A percentile compares a stretch with the other conserved stretches of the same genome.
phyloP scores from a whole-genome alignment of 2,888 invertebrate genomes.

The Syritta pipiens region DNA sequence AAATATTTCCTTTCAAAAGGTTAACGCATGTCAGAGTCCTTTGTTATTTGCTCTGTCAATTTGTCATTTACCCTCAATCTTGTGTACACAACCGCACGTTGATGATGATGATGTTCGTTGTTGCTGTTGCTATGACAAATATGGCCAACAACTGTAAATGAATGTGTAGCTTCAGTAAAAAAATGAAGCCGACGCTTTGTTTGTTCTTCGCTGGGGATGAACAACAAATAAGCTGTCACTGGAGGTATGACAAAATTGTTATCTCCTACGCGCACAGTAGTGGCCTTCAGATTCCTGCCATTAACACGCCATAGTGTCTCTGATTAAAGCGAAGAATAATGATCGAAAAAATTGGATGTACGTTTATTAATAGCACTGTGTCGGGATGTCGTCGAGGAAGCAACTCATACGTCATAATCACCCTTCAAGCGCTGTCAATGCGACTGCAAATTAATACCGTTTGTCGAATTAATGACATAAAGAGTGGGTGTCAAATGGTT shows the following conservation, averaged over 20 bases:
- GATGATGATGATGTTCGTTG: too few relatives aligned
- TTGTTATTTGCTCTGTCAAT: conserved; percentile 57
- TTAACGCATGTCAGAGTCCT: conserved; percentile 51
- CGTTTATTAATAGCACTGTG: background rate
- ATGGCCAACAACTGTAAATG: conserved; percentile 27
- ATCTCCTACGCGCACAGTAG: background rate
- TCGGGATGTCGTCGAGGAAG: background rate
- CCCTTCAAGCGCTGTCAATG: background rate
- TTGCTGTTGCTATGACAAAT: conserved; percentile 31
- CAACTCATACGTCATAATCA: conserved; percentile 1
- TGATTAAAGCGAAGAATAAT: conserved; percentile 10
- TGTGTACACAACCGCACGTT: conserved; percentile 32
- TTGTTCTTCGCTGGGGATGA: background rate
- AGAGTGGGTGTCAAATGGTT: too few relatives aligned
- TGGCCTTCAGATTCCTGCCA: too few relatives aligned
- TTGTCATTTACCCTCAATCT: conserved; percentile 54
- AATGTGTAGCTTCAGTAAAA: conserved; percentile 6
- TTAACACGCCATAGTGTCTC: background rate
- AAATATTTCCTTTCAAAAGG: conserved; percentile 37
- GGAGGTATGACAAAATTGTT: conserved; percentile 4
- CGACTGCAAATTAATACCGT: too few relatives aligned
- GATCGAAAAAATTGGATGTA: background rate
- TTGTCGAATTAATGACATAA: too few relatives aligned
- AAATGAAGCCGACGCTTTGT: conserved; percentile 9
- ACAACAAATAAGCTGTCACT: conserved; percentile 26